Evolutionary conservation across 2,113 vertebrate genomes (phyloP), one percentile per base, ranked within the genome.

Genomic region (Peucedramus taeniatus): DNA sequence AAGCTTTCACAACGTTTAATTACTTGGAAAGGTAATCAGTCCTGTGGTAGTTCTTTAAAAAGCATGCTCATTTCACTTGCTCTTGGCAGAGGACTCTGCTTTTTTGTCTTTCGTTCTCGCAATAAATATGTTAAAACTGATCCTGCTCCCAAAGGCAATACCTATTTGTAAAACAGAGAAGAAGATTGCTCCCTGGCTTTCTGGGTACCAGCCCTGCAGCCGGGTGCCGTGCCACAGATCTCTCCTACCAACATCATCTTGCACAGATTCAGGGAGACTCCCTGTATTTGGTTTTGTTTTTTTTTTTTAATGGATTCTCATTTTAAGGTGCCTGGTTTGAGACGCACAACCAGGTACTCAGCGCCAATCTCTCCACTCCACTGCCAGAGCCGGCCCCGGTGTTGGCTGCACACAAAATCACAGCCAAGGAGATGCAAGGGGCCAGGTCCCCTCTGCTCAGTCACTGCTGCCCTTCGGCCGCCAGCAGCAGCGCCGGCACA

Each of bases 1-100:
- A 97, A 96, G 90, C 95, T 97, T 97, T 97, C 97, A 97, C 94
- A 96, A 96, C 80, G 94, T 96, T 97, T 97, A 97, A 97, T 97
- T 97, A 96, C 96, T 96, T 97, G 97, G 97, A 97, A 97, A 97
- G 93, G 93, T 95, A 97, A 94, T 97, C 47, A 11, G 94, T 93
- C 61, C 84, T 96, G 89, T 68, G 95, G 95, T 93, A 85, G 94
- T 77, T 94, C 95, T 96, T 95, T 82, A 74, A 96, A 93, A 96
- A 90, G 90, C 94, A 94, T 88, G 90, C 94, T 92, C 89, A 90
- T 95, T 97, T 92, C 89, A 92, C 96, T 97, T 91, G 95, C 90
- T 97, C 72, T 96, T 97, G 97, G 97, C 97, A 97, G 82, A 77
- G 84, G 70, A 65, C 79, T 76, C 86, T n/a, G 61, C 60, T 66